phyloP scores from a whole-genome alignment of 1,140 invertebrate genomes.

The Tigriopus japonicus region DNA sequence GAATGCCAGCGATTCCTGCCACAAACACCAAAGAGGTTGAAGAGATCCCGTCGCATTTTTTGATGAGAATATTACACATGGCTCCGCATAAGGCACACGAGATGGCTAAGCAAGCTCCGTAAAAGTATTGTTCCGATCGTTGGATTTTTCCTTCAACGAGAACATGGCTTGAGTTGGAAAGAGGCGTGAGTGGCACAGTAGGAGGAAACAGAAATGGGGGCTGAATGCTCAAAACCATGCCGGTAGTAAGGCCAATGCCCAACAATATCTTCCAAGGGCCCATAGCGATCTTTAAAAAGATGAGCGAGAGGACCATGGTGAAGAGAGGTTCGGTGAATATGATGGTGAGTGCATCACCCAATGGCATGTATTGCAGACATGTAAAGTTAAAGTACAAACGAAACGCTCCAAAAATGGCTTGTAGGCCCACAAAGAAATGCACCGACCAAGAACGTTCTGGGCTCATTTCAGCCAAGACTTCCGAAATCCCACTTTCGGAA shows the following conservation, averaged over 20 bases:
- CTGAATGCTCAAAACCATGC: slow-evolving; percentile 10
- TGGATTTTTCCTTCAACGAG: too few species aligned
- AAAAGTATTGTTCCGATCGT: not conserved
- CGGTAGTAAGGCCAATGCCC: not conserved
- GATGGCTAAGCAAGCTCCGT: not conserved
- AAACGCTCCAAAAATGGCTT: not conserved
- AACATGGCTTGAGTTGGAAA: not conserved
- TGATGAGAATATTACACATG: not conserved
- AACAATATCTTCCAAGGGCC: not conserved
- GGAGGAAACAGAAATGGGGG: slow-evolving; percentile 6
- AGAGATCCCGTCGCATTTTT: not conserved
- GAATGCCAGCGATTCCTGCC: not conserved
- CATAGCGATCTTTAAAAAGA: not conserved
- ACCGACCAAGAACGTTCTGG: not conserved
- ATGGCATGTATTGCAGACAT: slow-evolving; percentile 2
- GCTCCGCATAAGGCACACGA: not conserved
- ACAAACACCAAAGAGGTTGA: not conserved
- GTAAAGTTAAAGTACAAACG: not conserved
- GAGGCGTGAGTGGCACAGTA: not conserved
- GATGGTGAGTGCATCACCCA: slow-evolving; percentile 6
- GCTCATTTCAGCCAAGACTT: too few species aligned
- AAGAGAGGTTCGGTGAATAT: slow-evolving; percentile 11
- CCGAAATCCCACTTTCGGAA: not conserved
- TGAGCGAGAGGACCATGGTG: slow-evolving; percentile 2
- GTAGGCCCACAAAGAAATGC: not conserved